Base-by-base conservation (phyloP, 2,797 vertebrate genomes). In the Darevskia mixta region DNA sequence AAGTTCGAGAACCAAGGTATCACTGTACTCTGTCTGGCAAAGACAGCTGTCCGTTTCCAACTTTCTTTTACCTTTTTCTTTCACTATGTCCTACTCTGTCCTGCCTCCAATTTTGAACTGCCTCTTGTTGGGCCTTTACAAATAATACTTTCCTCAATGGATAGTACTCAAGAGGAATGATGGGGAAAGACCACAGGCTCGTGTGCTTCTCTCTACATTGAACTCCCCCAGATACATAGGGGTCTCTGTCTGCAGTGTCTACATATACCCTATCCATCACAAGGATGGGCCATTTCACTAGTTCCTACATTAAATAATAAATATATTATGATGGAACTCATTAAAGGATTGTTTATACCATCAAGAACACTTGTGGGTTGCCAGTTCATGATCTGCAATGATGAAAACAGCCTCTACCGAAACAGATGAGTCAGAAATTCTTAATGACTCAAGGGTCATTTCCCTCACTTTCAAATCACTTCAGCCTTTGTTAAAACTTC, bases 361-460 rank as follows among this genome's bases (percentile, higher is more conserved):
- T 18, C n/a, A 86, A 20, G 67, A 18, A 61, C 67, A 81, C 25
- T 27, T 27, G 3, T 15, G 17, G 3, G 55, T 84, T 45, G 25
- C 23, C 9, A 29, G 35, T 75, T 45, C 35, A 80, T 9, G 27
- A 4, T 73, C 66, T 87, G 90, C 66, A 94, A 94, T 90, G 90
- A 90, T 91, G 89, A 92, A 90, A 93, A 71, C 35, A 61, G 27
- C 87, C 69, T 90, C 84, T 38, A 71, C 9, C 73, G 55, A 87
- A 87, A 41, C 27, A 80, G 67, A 80, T 72, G 35, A 72, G 17
- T 72, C 38, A 58, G 69, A 71, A 69, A 10, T 8, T 49, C 64
- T 9, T 61, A 58, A 58, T n/a, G 10, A 38, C 55, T 86, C 5
- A 41, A 72, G 69, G 58, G 55, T 1, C 10, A 20, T 87, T 72